Percentiles rank a stretch among this genome's conserved stretches.
These are phyloP conservation scores for Adelphocoris suturalis DNA, from an alignment of 2,888 invertebrate genomes.

Conservation along the genomic window DNA sequence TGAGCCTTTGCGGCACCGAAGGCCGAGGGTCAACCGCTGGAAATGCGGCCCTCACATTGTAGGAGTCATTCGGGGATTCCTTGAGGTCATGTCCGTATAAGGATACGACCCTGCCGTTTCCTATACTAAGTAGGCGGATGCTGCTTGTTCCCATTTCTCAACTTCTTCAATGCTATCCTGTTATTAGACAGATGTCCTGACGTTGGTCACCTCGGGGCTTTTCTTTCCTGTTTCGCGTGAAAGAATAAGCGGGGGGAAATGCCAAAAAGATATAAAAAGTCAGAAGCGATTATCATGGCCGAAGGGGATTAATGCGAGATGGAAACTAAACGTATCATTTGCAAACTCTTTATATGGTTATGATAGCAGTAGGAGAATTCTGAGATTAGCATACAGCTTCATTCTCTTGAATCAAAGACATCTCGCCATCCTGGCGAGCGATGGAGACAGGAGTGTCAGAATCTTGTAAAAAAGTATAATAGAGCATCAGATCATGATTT, in stretches of 20 bases:
- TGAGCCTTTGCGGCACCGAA: constrained; percentile 11
- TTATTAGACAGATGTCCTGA: background rate
- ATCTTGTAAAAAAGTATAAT: too few species aligned
- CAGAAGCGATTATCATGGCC: background rate
- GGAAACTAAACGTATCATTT: constrained; percentile 7
- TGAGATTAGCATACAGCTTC: background rate
- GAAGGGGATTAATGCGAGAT: background rate
- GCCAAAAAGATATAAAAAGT: background rate
- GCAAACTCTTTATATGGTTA: background rate
- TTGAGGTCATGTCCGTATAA: constrained; percentile 62
- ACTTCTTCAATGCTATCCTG: background rate
- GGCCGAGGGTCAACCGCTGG: constrained; percentile 32
- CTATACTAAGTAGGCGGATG: background rate
- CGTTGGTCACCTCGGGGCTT: background rate
- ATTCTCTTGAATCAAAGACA: background rate
- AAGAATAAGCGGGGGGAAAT: background rate
- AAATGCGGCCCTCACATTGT: constrained; percentile 4
- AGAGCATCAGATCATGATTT: too few species aligned
- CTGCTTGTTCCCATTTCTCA: constrained; percentile 33
- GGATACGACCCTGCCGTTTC: constrained; percentile 59
- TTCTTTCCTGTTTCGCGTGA: background rate
- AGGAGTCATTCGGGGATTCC: constrained; percentile 66
- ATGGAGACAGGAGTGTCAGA: too few species aligned
- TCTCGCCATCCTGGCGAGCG: too few species aligned
- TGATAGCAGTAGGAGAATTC: background rate